These are phyloP conservation scores for Aphelenchoides avenae DNA, from an alignment of 1,140 invertebrate species.

Conservation along the genomic window DNA sequence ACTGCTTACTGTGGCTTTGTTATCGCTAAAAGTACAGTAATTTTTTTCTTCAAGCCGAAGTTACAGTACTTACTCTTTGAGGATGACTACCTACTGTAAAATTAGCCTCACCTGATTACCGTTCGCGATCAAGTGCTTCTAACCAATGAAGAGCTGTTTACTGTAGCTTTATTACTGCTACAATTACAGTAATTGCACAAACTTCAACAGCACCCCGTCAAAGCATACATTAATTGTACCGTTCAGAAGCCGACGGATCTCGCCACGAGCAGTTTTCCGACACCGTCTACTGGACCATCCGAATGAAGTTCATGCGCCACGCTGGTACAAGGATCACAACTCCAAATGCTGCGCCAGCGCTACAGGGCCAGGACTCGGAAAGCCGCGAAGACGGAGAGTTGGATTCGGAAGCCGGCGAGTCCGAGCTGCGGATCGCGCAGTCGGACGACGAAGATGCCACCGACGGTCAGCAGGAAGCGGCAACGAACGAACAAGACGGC, in stretches of 20 bases:
- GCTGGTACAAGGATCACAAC: neutral
- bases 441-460: neutral
- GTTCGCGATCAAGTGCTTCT: neutral
- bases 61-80: no score
- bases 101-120: neutral
- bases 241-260: conserved; percentile 22
- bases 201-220: no score
- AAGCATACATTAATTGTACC: no score
- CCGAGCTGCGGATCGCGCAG: neutral
- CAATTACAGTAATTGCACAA: no score
- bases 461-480: conserved; percentile 13
- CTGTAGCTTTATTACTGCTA: neutral
- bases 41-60: no score
- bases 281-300: conserved; percentile 35
- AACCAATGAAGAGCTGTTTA: conserved; percentile 14
- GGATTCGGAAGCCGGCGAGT: neutral
- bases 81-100: conserved; percentile 8
- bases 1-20: no score
- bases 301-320: conserved; percentile 22
- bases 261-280: conserved; percentile 30
- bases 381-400: neutral
- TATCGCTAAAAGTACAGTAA: no score
- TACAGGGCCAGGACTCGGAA: neutral
- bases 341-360: neutral
- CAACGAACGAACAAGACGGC: conserved; percentile 14